phyloP scores from a whole-genome alignment of 2,888 invertebrate species.

The Tanaodytes sp. region DNA sequence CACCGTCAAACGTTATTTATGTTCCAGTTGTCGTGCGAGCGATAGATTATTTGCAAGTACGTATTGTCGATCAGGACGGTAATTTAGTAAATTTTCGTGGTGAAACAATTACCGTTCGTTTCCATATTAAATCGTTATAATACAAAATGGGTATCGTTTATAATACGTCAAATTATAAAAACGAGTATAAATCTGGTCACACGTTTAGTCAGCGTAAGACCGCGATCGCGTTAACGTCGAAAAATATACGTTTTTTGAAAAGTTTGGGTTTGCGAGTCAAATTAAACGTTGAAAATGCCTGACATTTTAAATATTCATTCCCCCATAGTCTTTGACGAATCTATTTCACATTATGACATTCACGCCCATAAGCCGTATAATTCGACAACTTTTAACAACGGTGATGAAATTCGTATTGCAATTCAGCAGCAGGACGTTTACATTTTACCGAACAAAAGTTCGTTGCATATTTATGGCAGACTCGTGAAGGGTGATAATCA shows the following conservation, averaged over 20 bases:
- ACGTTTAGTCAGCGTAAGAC: neutral
- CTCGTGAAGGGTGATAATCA: neutral
- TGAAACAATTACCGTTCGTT: slow-evolving; percentile 53
- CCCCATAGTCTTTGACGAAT: slow-evolving; percentile 33
- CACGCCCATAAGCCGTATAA: slow-evolving; percentile 38
- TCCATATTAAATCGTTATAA: slow-evolving; percentile 41
- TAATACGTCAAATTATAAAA: slow-evolving; percentile 7
- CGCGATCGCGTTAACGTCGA: neutral
- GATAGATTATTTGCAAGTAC: slow-evolving; percentile 53
- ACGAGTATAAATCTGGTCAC: no score
- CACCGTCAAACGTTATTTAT: slow-evolving; percentile 56
- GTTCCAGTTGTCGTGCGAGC: slow-evolving; percentile 46
- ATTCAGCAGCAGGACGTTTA: slow-evolving; percentile 37
- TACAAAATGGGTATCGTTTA: slow-evolving; percentile 36
- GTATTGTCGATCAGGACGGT: slow-evolving; percentile 54
- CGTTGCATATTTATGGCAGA: slow-evolving; percentile 21
- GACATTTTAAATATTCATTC: slow-evolving; percentile 1
- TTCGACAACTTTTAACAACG: slow-evolving; percentile 33
- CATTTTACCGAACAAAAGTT: slow-evolving; percentile 42
- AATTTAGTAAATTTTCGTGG: slow-evolving; percentile 53
- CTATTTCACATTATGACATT: slow-evolving; percentile 41
- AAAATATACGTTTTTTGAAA: slow-evolving; percentile 27
- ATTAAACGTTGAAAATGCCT: neutral
- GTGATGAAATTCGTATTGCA: slow-evolving; percentile 50
- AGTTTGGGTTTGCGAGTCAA: slow-evolving; percentile 37